Base-by-base conservation (phyloP, 2,888 invertebrate genomes). In the Eupeodes latifasciatus region DNA sequence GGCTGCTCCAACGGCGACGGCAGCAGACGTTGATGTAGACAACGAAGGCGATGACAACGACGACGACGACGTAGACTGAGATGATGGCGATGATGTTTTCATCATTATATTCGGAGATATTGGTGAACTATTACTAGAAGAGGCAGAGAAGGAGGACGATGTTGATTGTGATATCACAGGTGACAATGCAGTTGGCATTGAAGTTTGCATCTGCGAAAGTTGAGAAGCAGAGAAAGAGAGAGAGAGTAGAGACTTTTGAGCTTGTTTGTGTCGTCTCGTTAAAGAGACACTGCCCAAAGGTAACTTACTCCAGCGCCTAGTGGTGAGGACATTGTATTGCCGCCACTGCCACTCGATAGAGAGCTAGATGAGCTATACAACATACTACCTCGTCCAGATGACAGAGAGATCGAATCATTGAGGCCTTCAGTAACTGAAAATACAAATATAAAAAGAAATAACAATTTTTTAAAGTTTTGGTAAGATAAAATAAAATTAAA, bases 321-420 rank as follows among this genome's bases (percentile, higher is more conserved):
- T 90, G 95, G 94, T 87, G 95, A 94, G 90, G 94, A 94, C 82
- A 94, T 93, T 86, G 94, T 94, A 74, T 94, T 93, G 61, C 89
- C 91, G 85, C 93, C 93, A 91, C 91, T 91, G 77, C 93, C 94
- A 90, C 94, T 94, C 85, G 94, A 94, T 83, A 94, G 91, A 87
- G 94, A 94, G 90, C 94, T 94, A 62, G 94, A 94, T 90, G 94
- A 94, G 90, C 94, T 94, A 89, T 94, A 95, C 90, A 94, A 90
- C 86, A 92, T 91, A 81, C 93, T 92, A 81, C 91, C 92, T 87
- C 92, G 92, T 55, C 92, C 92, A 81, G 92, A 92, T 81, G 92
- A 91, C 82, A 93, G 91, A 47, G 93, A 93, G 86, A 91, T 91
- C 71, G 92, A 91, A 90, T 93, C 92, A 86, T 91, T 91, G 84